Evolutionary conservation across 2,113 vertebrate genomes (phyloP).

Genomic region (Nanorana parkeri): DNA sequence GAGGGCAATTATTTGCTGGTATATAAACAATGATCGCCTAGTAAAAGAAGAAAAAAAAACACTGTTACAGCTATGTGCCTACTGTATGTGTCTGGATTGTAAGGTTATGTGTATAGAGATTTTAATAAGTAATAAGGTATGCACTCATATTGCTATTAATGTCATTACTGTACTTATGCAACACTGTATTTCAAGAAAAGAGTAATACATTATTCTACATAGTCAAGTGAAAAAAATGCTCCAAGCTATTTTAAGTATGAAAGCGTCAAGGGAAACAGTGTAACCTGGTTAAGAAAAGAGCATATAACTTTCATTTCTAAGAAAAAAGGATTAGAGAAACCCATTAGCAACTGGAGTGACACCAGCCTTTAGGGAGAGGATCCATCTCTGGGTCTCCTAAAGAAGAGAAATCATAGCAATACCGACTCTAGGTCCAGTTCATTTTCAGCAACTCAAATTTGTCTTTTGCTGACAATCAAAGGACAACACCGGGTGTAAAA

Average conservation of each 20-base stretch:
- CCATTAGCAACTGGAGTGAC: slow-evolving; percentile 68
- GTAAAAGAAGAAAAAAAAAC: too few species aligned
- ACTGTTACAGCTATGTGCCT: too few species aligned
- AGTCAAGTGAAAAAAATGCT: slow-evolving; percentile 37
- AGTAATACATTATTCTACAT: slow-evolving; percentile 46
- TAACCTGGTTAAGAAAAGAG: slow-evolving; percentile 61
- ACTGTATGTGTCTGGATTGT: too few species aligned
- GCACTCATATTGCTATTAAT: neutral
- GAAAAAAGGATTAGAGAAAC: slow-evolving; percentile 64
- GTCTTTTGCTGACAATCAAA: slow-evolving; percentile 63
- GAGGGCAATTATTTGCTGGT: too few species aligned
- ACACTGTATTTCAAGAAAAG: slow-evolving; percentile 1
- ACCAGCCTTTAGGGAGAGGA: slow-evolving; percentile 62
- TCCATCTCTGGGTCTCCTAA: slow-evolving; percentile 60
- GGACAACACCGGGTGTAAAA: slow-evolving; percentile 60
- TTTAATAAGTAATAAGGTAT: neutral
- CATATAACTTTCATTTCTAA: slow-evolving; percentile 63
- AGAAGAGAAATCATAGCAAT: slow-evolving; percentile 60
- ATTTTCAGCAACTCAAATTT: slow-evolving; percentile 66
- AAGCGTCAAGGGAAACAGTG: slow-evolving; percentile 58
- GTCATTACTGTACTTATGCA: slow-evolving; percentile 5
- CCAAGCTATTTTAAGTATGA: slow-evolving; percentile 57
- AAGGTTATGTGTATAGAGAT: too few species aligned
- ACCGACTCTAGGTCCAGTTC: slow-evolving; percentile 58
- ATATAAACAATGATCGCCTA: too few species aligned